phyloP scores from a whole-genome alignment of 2,113 vertebrate species.

The Carollia perspicillata region DNA sequence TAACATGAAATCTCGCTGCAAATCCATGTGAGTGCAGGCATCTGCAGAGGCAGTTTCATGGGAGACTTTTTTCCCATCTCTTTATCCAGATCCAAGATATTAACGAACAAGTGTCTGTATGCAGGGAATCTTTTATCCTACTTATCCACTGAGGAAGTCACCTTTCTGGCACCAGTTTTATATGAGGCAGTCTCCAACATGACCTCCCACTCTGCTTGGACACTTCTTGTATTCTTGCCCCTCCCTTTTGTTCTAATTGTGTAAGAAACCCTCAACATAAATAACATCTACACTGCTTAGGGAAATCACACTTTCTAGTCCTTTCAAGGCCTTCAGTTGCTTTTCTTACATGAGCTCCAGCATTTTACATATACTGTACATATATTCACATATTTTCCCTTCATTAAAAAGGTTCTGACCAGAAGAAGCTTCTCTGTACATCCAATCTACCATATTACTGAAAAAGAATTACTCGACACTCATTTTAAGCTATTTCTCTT shows the following conservation, averaged over 20 bases:
- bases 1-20: not conserved
- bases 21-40: not conserved
- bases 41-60: not conserved
- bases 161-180: not conserved
- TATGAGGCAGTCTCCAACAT: not conserved
- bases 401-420: not conserved
- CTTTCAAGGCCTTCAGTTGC: not conserved
- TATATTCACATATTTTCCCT: not conserved
- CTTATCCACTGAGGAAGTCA: not conserved
- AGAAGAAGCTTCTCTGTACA: not conserved
- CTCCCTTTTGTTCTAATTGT: not conserved
- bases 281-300: not conserved
- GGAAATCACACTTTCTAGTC: not conserved
- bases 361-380: not conserved
- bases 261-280: not conserved
- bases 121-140: not conserved
- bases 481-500: slow-evolving; percentile 17
- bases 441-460: not conserved
- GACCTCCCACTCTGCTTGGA: not conserved
- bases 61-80: too few species aligned
- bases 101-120: not conserved
- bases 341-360: not conserved
- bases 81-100: not conserved
- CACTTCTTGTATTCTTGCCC: not conserved
- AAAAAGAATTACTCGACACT: not conserved